Conservation (phyloP, 1,140 invertebrate genomes). For the Drosophila fuyamai region DNA sequence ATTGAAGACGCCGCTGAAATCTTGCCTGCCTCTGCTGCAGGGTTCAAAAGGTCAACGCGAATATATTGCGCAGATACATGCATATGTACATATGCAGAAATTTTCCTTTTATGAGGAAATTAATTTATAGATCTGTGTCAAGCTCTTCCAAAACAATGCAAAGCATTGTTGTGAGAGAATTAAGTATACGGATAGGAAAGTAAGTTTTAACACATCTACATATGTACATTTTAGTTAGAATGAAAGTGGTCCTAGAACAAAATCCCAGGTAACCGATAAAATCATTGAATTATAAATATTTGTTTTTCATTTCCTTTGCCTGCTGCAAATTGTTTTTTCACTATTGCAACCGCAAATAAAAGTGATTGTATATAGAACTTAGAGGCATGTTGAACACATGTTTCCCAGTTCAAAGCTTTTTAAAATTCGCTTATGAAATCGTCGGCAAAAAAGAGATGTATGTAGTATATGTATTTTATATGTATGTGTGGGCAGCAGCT, state of each 20-base stretch:
- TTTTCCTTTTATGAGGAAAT: slow-evolving; percentile 10
- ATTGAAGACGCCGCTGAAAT: slow-evolving; percentile 44
- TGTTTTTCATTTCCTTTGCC: not conserved
- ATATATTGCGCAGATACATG: slow-evolving; percentile 3
- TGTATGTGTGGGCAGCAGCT: slow-evolving; percentile 1
- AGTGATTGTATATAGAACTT: not conserved
- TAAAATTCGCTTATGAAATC: slow-evolving; percentile 39
- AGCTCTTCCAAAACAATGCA: slow-evolving; percentile 44
- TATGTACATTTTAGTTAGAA: not conserved
- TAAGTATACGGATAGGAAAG: not conserved
- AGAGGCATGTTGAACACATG: slow-evolving; percentile 70
- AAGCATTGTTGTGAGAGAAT: slow-evolving; percentile 34
- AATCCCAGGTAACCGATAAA: not conserved
- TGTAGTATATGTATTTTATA: not conserved
- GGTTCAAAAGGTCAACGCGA: slow-evolving; percentile 55
- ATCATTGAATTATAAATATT: not conserved
- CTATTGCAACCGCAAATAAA: slow-evolving; percentile 10
- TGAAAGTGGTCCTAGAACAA: not conserved
- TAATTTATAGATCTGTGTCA: slow-evolving; percentile 19
- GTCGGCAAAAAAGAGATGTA: slow-evolving; percentile 20
- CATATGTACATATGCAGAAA: slow-evolving; percentile 3
- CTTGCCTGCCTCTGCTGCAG: slow-evolving; percentile 3
- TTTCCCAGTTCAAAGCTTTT: slow-evolving; percentile 34
- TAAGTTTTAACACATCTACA: not conserved
- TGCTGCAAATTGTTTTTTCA: not conserved